Evolutionary conservation across 1,140 invertebrate species (phyloP).

Genomic region (Pygmarrhopalites habei): DNA sequence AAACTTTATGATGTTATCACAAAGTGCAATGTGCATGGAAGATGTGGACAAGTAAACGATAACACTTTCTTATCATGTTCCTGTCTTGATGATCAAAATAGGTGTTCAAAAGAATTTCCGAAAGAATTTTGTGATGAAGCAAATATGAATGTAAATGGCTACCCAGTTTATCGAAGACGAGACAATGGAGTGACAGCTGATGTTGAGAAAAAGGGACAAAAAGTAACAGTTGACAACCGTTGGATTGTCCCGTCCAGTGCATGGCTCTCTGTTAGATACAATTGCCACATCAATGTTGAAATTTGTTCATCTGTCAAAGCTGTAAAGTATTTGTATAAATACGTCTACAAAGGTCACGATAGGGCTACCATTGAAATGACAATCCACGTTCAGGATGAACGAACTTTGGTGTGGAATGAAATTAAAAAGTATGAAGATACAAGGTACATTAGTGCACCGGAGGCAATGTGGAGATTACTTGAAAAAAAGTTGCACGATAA

Average conservation of each 20-base stretch:
- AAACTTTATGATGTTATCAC: constrained; percentile 17
- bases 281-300: constrained; percentile 50
- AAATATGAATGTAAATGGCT: constrained; percentile 9
- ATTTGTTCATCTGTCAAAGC: constrained; percentile 49
- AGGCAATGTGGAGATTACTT: constrained; percentile 40
- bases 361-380: constrained; percentile 5
- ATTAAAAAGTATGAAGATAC: constrained; percentile 33
- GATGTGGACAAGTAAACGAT: constrained; percentile 35
- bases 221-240: constrained; percentile 44
- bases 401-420: constrained; percentile 33
- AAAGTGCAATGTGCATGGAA: constrained; percentile 33
- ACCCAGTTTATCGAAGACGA: constrained; percentile 12
- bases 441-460: constrained; percentile 40
- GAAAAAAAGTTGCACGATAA: constrained; percentile 36
- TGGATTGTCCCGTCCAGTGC: constrained; percentile 52
- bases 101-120: constrained; percentile 27
- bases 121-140: constrained; percentile 15
- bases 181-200: not conserved
- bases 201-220: not conserved
- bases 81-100: constrained; percentile 40
- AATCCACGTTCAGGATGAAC: not conserved
- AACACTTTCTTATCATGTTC: constrained; percentile 28
- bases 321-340: constrained; percentile 48
- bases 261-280: constrained; percentile 46
- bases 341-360: constrained; percentile 33